A percentile compares a stretch with the other conserved stretches of the same genome.
Conservation (phyloP, 2,113 vertebrate species). For the Hiodon tergisus region DNA sequence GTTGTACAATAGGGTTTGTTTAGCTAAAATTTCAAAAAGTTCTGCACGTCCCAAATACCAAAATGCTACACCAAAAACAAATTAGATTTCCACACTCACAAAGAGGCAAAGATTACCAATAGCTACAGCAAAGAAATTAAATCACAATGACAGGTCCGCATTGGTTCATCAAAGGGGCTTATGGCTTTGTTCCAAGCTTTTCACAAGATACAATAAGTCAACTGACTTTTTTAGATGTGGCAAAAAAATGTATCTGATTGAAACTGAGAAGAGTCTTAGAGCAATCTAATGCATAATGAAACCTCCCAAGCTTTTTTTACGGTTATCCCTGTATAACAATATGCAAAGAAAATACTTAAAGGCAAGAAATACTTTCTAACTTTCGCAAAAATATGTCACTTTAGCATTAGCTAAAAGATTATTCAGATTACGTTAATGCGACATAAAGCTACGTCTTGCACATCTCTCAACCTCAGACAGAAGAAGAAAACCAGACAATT, state of each 20-base stretch:
- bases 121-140: slow-evolving; percentile 11
- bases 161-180: slow-evolving; percentile 19
- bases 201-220: slow-evolving; percentile 40
- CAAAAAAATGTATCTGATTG: slow-evolving; percentile 31
- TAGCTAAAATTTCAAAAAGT: no score
- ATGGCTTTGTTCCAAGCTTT: slow-evolving; percentile 37
- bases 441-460: no score
- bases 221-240: slow-evolving; percentile 19
- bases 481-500: no score
- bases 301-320: slow-evolving; percentile 6
- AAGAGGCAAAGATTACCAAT: not conserved
- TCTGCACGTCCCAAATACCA: no score
- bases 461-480: no score
- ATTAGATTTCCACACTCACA: not conserved
- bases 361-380: not conserved
- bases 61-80: not conserved
- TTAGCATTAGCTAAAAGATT: no score
- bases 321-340: slow-evolving; percentile 5
- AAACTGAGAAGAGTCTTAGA: slow-evolving; percentile 31
- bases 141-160: slow-evolving; percentile 12
- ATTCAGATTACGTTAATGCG: no score
- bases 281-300: slow-evolving; percentile 40
- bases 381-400: no score
- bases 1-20: not conserved
- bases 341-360: not conserved